These are phyloP conservation scores for Lasioglossum figueresi DNA, from an alignment of 2,888 invertebrate species.

Conservation along the genomic window DNA sequence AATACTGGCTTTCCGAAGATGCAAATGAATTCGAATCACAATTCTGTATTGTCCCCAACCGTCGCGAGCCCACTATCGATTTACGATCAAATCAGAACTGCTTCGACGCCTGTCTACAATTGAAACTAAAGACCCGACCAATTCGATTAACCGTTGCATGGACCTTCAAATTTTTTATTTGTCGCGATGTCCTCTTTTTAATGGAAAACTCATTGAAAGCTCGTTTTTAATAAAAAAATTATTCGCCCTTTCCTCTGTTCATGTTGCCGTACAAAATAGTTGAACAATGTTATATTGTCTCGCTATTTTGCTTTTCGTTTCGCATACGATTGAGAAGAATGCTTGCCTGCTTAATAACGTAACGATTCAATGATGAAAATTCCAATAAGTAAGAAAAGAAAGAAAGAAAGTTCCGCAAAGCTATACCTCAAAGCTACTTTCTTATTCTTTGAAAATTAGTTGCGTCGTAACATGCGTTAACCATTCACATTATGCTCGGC, in stretches of 20 bases:
- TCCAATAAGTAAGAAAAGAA: too few species aligned
- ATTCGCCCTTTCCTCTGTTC: neutral
- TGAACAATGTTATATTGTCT: neutral
- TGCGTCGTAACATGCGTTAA: neutral
- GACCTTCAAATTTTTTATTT: slow-evolving; percentile 16
- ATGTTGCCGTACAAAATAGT: neutral
- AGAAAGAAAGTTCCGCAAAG: neutral
- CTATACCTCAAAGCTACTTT: neutral
- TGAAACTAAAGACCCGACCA: slow-evolving; percentile 32
- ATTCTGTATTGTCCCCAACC: slow-evolving; percentile 27
- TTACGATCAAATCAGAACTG: slow-evolving; percentile 42
- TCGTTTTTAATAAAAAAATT: neutral
- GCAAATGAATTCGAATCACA: slow-evolving; percentile 52
- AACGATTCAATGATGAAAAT: neutral
- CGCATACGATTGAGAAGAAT: neutral
- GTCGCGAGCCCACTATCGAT: slow-evolving; percentile 38
- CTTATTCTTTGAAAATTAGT: neutral
- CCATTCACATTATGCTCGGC: neutral
- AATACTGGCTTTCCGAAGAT: slow-evolving; percentile 39
- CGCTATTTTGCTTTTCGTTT: neutral
- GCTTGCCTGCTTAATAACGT: neutral
- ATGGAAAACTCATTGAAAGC: neutral
- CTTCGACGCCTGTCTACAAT: slow-evolving; percentile 36
- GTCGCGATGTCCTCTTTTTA: neutral
- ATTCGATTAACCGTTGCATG: slow-evolving; percentile 35